These are phyloP conservation scores for Atherinosoma microstoma DNA, from an alignment of 2,797 vertebrate species.

Conservation along the genomic window DNA sequence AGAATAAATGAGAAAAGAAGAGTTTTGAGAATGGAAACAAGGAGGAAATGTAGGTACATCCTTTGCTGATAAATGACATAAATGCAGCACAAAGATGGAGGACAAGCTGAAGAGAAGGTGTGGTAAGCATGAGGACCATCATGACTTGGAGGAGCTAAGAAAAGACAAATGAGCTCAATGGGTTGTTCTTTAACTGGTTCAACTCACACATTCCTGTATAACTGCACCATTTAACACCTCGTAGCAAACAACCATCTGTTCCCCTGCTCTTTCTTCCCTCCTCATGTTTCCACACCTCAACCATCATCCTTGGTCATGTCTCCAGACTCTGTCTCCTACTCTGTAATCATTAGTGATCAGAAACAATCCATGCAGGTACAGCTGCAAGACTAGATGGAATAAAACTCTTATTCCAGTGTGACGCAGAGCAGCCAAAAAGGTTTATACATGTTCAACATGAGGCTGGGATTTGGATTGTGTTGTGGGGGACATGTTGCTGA, in stretches of 20 bases:
- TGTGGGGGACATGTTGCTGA: too few species aligned
- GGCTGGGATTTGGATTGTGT: too few species aligned
- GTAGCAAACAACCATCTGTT: neutral
- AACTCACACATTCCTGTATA: slow-evolving; percentile 2
- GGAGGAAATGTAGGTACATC: neutral
- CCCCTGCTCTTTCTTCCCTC: neutral
- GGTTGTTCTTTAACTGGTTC: neutral
- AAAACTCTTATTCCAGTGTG: too few species aligned
- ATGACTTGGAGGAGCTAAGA: neutral
- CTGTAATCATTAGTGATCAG: too few species aligned
- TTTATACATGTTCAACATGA: too few species aligned
- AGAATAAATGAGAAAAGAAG: neutral
- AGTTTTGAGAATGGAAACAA: neutral
- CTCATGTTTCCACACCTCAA: neutral
- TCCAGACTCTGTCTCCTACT: neutral
- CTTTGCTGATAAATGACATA: neutral
- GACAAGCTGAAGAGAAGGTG: neutral
- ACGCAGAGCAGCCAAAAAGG: too few species aligned
- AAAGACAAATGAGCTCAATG: neutral
- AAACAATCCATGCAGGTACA: too few species aligned
- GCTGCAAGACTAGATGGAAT: too few species aligned
- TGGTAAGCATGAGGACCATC: neutral
- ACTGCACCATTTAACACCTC: slow-evolving; percentile 1
- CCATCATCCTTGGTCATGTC: neutral
- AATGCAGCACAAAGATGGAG: neutral